Evolutionary conservation across 2,888 invertebrate genomes (phyloP).

Genomic region (Ecdyonurus torrentis): DNA sequence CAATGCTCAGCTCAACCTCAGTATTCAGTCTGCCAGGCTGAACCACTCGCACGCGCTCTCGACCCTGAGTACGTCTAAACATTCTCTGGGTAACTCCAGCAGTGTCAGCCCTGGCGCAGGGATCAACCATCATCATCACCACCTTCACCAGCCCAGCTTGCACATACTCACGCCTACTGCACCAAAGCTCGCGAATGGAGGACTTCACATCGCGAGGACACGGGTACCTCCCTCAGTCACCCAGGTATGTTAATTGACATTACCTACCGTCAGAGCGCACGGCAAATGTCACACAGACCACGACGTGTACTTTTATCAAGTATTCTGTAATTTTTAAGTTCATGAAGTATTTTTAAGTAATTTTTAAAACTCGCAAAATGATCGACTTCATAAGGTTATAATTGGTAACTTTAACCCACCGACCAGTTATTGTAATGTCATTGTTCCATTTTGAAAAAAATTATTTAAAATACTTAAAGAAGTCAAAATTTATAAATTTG

Average conservation of each 20-base stretch:
- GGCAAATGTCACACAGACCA: constrained; percentile 23
- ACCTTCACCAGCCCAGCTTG: not conserved
- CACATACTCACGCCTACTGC: constrained; percentile 24
- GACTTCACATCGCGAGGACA: constrained; percentile 38
- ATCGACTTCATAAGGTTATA: no score
- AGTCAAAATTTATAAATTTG: no score
- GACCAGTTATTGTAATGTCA: no score
- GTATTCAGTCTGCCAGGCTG: constrained; percentile 15
- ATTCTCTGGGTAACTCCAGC: constrained; percentile 36
- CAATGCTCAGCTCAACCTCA: not conserved
- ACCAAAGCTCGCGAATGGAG: constrained; percentile 31
- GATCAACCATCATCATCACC: not conserved
- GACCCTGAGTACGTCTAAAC: constrained; percentile 47
- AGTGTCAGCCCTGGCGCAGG: constrained; percentile 33
- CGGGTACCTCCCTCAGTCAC: constrained; percentile 19
- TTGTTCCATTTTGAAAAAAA: no score
- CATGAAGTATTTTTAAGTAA: no score
- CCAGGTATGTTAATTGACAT: not conserved
- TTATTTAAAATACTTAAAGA: no score
- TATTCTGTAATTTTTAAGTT: no score
- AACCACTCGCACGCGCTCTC: constrained; percentile 17
- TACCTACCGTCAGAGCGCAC: constrained; percentile 22
- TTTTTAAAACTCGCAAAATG: no score
- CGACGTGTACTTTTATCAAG: no score
- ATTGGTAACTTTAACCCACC: no score